A percentile compares a stretch with the other conserved stretches of the same genome.
Conservation (phyloP, 2,888 invertebrate species). For the Ceramica pisi region DNA sequence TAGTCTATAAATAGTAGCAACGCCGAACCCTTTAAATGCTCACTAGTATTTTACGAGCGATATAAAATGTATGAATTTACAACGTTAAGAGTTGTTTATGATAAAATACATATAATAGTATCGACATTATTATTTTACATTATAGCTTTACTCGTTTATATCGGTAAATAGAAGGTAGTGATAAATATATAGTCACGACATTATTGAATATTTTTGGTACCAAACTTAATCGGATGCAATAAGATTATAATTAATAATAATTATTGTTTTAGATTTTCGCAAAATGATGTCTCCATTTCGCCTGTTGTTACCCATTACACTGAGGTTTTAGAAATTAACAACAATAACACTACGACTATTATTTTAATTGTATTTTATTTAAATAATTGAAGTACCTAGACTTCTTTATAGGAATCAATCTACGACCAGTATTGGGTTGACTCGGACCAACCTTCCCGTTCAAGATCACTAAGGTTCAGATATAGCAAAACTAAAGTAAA, state of each 20-base stretch:
- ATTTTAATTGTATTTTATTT: too few relatives aligned
- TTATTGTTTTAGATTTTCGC: neutral
- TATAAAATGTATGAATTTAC: slow-evolving; percentile 59
- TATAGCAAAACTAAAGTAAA: too few relatives aligned
- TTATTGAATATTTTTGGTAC: slow-evolving; percentile 3
- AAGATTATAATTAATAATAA: neutral
- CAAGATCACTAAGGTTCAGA: too few relatives aligned
- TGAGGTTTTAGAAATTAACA: too few relatives aligned
- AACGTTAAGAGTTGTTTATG: slow-evolving; percentile 40
- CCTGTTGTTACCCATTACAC: neutral
- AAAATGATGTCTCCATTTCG: neutral
- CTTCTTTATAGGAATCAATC: too few relatives aligned
- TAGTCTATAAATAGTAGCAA: slow-evolving; percentile 40
- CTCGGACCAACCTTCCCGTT: too few relatives aligned
- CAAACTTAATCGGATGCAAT: neutral
- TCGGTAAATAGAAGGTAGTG: slow-evolving; percentile 15
- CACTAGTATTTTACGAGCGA: slow-evolving; percentile 56
- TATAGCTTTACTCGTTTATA: slow-evolving; percentile 14
- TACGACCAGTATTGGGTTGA: too few relatives aligned
- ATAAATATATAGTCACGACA: neutral
- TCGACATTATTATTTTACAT: slow-evolving; percentile 30
- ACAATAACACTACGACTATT: too few relatives aligned
- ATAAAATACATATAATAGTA: slow-evolving; percentile 40
- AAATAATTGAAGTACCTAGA: too few relatives aligned
- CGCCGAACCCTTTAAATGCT: slow-evolving; percentile 45